These are phyloP conservation scores for Matsumyia berberina DNA, from an alignment of 2,888 invertebrate species.

Conservation along the genomic window DNA sequence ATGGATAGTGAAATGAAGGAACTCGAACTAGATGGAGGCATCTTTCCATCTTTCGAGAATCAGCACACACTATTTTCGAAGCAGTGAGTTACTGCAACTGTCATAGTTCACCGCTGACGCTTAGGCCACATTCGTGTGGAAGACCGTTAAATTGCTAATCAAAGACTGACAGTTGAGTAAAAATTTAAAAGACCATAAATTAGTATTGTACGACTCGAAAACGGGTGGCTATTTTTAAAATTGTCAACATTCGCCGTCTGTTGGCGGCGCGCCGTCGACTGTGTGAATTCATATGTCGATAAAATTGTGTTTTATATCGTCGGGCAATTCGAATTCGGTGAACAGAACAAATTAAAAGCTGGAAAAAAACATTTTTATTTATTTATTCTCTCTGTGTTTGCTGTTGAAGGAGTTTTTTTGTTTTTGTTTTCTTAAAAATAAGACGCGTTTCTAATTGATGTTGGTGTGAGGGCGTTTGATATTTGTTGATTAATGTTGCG, in stretches of 20 bases:
- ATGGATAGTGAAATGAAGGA: conserved; percentile 16
- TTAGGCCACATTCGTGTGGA: conserved; percentile 15
- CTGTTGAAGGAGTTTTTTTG: conserved; percentile 25
- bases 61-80: conserved; percentile 30
- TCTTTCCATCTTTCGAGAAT: conserved; percentile 18
- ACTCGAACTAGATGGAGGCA: not conserved
- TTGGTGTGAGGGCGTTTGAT: conserved; percentile 36
- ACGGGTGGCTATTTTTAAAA: conserved; percentile 37
- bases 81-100: conserved; percentile 33
- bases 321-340: conserved; percentile 24
- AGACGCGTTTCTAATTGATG: conserved; percentile 25
- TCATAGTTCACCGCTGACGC: conserved; percentile 30
- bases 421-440: conserved; percentile 1
- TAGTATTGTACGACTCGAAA: conserved; percentile 21
- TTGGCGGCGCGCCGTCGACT: conserved; percentile 5
- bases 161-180: conserved; percentile 18
- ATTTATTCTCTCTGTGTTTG: conserved; percentile 18
- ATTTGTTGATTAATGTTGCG: conserved; percentile 9
- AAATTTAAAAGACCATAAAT: conserved; percentile 33
- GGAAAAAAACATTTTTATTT: conserved; percentile 39
- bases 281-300: conserved; percentile 44
- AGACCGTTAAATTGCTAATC: conserved; percentile 50
- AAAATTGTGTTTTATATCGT: conserved; percentile 47
- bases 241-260: conserved; percentile 46
- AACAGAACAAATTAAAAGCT: conserved; percentile 22